Evolutionary conservation across 2,113 vertebrate genomes (phyloP), one percentile per base, ranked within the genome.

Genomic region (Hippocampus barbouri): DNA sequence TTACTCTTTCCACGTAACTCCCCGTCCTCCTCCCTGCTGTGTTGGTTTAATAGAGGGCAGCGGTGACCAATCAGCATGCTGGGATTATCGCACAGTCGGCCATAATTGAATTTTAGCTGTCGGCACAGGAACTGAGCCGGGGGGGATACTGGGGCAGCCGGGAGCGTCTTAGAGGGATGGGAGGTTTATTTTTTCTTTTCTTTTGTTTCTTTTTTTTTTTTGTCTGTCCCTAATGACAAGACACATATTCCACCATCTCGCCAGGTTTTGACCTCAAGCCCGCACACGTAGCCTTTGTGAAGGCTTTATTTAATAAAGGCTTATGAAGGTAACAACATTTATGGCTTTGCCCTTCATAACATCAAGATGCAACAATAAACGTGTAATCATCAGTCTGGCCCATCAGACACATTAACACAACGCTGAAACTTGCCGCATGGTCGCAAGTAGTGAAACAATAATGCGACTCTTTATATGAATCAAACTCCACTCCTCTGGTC

Each of bases 91-190:
- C 81, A 77, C 79, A 71, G 70, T 81, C 77, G 85, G 72, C 72
- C 68, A 71, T 91, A 92, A 91, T 90, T 87, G 88, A 92, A 90
- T 91, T 76, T 77, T 67, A 79, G 80, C 88, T 85, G 85, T 88
- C 72, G 70, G 86, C 70, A 69, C 38, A 75, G 87, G 87, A 86
- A 79, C 83, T 66, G 76, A 76, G 79, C 70, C 34, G 34, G 30
- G 69, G 60, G 64, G 67, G 59, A 71, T 70, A 59, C 69, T 20
- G 21, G 38, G 59, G 64, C 15, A 3, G 23, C 16, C 47, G 14
- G 65, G 71, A 27, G 23, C n/a, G 23, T 69, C 62, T 70, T 47
- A 69, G 71, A 77, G 65, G 68, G 49, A 68, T 43, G 20, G 21
- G 14, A 61, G 27, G 27, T 30, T 61, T 61, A 18, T 61, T 61